These are phyloP conservation scores for Oryctolagus cuniculus DNA, from an alignment of 2,113 vertebrate genomes.

Conservation along the genomic window mOryCun1.1 NC_091441.1:17111001-17111500, in stretches of 20 bases:
- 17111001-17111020: background rate
- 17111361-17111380: fast-evolving
- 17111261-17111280: background rate
- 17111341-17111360: background rate
- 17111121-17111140: background rate
- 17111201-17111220: background rate
- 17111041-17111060: background rate
- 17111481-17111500: background rate
- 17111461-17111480: background rate
- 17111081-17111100: background rate
- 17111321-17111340: background rate
- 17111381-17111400: background rate
- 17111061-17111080: background rate
- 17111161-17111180: background rate
- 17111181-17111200: background rate
- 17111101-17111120: background rate
- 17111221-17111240: background rate
- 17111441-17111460: background rate
- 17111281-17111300: background rate
- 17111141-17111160: background rate
- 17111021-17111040: background rate
- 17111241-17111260: background rate
- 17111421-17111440: background rate
- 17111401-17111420: background rate
- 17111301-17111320: background rate